Evolutionary conservation across 1,140 invertebrate species (phyloP).

Genomic region (Caerostris extrusa): DNA sequence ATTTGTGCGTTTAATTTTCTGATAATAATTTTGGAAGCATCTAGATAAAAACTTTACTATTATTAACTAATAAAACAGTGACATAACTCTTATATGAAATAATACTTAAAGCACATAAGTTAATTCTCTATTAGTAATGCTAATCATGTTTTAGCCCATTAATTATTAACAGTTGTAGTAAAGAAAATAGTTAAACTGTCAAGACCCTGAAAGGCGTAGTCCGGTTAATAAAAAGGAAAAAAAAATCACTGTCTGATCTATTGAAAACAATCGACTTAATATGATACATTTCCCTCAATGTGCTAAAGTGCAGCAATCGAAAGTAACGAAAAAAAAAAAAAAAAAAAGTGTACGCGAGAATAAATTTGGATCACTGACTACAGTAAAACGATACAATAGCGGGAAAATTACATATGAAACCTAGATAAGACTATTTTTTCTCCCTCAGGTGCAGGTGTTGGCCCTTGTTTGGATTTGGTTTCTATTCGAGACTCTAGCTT

Average conservation of each 20-base stretch:
- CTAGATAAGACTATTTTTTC: constrained; percentile 7
- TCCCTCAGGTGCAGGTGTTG: constrained; percentile 13
- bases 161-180: neutral
- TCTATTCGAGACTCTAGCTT: neutral
- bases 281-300: constrained; percentile 19
- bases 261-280: constrained; percentile 19
- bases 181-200: neutral
- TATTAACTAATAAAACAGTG: no score
- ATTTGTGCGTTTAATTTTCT: no score
- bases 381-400: constrained; percentile 3
- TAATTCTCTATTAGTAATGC: neutral
- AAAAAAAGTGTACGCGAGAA: neutral
- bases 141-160: neutral
- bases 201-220: neutral
- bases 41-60: no score
- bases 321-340: neutral
- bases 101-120: no score
- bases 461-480: constrained; percentile 8
- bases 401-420: constrained; percentile 4
- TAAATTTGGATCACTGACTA: constrained; percentile 18
- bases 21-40: no score
- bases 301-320: neutral
- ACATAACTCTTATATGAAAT: no score
- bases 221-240: neutral
- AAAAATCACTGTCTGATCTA: neutral